These are phyloP conservation scores for Theodoxus fluviatilis DNA, from an alignment of 2,888 invertebrate genomes.

Conservation along the genomic window DNA sequence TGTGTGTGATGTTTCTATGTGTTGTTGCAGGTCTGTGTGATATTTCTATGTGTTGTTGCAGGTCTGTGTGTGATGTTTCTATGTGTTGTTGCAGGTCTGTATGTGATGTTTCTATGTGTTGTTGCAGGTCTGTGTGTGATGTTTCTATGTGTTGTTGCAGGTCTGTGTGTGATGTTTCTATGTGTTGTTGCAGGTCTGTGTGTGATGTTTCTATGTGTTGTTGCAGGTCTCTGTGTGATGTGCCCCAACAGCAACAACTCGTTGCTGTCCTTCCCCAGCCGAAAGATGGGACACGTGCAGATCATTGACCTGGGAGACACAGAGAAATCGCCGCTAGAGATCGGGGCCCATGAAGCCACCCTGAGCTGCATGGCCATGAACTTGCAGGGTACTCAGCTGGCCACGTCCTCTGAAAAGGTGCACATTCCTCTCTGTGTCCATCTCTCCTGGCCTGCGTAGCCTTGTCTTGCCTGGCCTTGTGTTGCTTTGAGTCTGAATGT, in stretches of 20 bases:
- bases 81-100: no score
- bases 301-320: constrained; percentile 92
- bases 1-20: no score
- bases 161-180: no score
- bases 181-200: background rate
- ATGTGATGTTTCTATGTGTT: no score
- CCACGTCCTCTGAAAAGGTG: constrained; percentile 91
- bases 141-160: no score
- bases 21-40: no score
- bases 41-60: no score
- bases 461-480: no score
- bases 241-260: constrained; percentile 96
- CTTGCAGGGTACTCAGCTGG: constrained; percentile 89
- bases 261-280: constrained; percentile 90
- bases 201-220: background rate
- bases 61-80: no score
- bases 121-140: no score
- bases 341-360: constrained; percentile 95
- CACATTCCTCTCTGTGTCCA: background rate
- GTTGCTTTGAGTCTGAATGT: no score
- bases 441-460: no score
- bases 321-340: constrained; percentile 87
- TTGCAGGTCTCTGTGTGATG: constrained; percentile 83
- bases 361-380: constrained; percentile 93
- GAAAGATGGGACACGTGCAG: constrained; percentile 91